phyloP scores from a whole-genome alignment of 2,888 invertebrate species.

The Andrena fulva region DNA sequence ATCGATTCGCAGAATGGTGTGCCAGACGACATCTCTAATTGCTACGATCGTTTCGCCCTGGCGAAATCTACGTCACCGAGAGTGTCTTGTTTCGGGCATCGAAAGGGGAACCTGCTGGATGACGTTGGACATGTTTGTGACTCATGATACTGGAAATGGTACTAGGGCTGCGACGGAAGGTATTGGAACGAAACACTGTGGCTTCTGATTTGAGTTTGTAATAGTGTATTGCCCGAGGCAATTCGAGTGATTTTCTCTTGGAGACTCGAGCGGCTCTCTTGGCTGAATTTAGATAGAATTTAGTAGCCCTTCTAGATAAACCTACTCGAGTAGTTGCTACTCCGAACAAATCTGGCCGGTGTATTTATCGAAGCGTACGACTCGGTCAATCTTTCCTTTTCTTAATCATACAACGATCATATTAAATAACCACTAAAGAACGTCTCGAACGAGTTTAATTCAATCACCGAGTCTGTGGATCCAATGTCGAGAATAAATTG shows the following conservation, averaged over 20 bases:
- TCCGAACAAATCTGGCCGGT: background rate
- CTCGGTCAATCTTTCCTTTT: background rate
- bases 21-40: background rate
- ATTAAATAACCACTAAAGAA: slow-evolving; percentile 19
- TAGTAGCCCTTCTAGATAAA: background rate
- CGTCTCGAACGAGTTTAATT: slow-evolving; percentile 31
- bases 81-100: background rate
- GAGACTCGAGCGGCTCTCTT: background rate
- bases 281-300: too few species aligned
- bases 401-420: slow-evolving; percentile 9
- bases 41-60: background rate
- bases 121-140: background rate
- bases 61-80: too few species aligned
- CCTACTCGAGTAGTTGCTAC: background rate
- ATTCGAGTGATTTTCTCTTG: background rate
- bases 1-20: slow-evolving; percentile 30
- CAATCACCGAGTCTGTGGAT: slow-evolving; percentile 16
- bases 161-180: too few species aligned
- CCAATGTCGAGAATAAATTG: slow-evolving; percentile 46
- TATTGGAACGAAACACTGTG: too few species aligned
- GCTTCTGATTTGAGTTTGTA: background rate
- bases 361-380: background rate
- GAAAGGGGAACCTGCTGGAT: background rate
- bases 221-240: background rate
- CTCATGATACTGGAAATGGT: too few species aligned